These are phyloP conservation scores for Eremophila alpestris DNA, from an alignment of 2,797 vertebrate genomes.

Conservation along the genomic window DNA sequence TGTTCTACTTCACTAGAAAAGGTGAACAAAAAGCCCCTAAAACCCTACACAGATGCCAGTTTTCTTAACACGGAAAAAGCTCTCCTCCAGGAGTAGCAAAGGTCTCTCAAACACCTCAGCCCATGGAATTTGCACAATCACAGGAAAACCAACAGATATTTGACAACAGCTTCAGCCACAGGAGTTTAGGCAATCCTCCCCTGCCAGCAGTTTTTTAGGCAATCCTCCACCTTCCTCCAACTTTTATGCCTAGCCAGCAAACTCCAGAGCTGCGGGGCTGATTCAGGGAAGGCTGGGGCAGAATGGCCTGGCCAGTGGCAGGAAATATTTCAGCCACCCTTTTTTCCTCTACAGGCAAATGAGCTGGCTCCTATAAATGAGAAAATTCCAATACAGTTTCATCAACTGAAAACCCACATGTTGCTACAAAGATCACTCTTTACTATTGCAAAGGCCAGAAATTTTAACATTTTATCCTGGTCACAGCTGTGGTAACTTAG, in stretches of 20 bases:
- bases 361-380: background rate
- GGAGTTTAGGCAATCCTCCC: background rate
- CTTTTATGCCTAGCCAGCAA: background rate
- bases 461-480: background rate
- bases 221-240: background rate
- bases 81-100: background rate
- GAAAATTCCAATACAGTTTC: background rate
- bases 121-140: background rate
- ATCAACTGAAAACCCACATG: background rate
- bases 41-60: background rate
- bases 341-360: background rate
- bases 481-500: background rate
- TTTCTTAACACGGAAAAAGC: background rate
- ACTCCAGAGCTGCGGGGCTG: background rate
- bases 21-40: background rate
- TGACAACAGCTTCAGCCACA: background rate
- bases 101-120: accelerated
- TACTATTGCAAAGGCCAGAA: background rate
- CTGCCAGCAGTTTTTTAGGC: background rate
- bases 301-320: accelerated
- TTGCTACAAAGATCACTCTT: background rate
- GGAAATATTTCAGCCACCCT: background rate
- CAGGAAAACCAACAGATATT: background rate
- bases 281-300: background rate
- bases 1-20: background rate